Percentiles rank a stretch among this genome's conserved stretches.
Conservation (phyloP, 1,140 invertebrate species). For the Bombus polaris region DNA sequence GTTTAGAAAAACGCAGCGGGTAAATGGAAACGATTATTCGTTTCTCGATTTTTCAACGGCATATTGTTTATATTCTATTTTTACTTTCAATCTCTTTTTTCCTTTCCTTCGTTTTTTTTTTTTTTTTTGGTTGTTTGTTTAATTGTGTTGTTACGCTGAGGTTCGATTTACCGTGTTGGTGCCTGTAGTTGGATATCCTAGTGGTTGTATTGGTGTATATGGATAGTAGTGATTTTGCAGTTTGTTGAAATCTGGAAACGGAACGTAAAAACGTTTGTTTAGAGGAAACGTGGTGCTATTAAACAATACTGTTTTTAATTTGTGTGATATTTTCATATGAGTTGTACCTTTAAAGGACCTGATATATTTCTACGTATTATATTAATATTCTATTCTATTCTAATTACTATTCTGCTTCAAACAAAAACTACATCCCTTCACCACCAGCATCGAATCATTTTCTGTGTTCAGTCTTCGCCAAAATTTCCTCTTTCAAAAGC, state of each 20-base stretch:
- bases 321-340: background rate
- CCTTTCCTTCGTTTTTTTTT: background rate
- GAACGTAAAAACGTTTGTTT: background rate
- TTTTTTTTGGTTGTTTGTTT: background rate
- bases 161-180: background rate
- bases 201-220: background rate
- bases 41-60: background rate
- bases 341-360: background rate
- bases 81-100: background rate
- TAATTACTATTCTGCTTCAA: no score
- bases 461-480: background rate
- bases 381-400: no score
- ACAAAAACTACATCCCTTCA: no score
- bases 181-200: background rate
- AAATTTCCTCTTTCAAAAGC: conserved; percentile 5
- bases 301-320: background rate
- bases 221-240: background rate
- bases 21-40: background rate
- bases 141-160: background rate
- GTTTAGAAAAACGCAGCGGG: background rate
- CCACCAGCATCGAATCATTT: background rate
- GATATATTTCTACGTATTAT: background rate
- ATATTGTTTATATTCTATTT: background rate
- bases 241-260: background rate
- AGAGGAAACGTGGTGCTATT: background rate